These are phyloP conservation scores for Papilio polytes DNA, from an alignment of 1,140 invertebrate species.

Conservation along the genomic window DNA sequence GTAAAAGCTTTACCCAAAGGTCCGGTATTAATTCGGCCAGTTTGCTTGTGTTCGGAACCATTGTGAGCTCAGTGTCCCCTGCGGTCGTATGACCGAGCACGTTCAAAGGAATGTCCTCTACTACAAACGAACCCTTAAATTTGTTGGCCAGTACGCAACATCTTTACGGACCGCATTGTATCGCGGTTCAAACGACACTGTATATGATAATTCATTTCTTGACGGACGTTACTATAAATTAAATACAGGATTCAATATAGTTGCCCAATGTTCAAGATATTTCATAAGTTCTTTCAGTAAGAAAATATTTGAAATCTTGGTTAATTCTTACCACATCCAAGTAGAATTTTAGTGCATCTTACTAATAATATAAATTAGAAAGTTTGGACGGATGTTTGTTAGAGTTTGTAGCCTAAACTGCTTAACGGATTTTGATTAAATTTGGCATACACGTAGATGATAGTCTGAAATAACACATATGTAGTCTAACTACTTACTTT, in stretches of 20 bases:
- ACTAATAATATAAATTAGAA: no score
- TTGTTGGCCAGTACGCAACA: constrained; percentile 10
- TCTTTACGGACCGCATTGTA: constrained; percentile 6
- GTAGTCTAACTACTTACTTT: no score
- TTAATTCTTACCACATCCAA: no score
- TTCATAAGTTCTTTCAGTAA: no score
- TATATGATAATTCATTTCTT: background rate
- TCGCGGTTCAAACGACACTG: background rate
- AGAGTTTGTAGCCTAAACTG: no score
- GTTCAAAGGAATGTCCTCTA: constrained; percentile 30
- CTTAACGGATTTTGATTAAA: no score
- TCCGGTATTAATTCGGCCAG: constrained; percentile 27
- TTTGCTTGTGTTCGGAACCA: constrained; percentile 38
- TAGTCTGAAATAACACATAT: no score
- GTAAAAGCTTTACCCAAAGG: constrained; percentile 28
- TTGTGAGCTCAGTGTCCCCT: constrained; percentile 23
- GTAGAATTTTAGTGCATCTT: no score
- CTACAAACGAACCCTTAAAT: constrained; percentile 31
- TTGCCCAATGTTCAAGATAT: background rate
- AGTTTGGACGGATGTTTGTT: no score
- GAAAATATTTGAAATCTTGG: no score
- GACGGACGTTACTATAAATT: background rate
- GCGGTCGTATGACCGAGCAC: constrained; percentile 35
- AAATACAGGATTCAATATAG: background rate
- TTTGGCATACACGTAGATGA: no score